Percentiles rank a stretch among this genome's conserved stretches.
Conservation (phyloP, 2,797 vertebrate species). For the Jordanella pulchra region DNA sequence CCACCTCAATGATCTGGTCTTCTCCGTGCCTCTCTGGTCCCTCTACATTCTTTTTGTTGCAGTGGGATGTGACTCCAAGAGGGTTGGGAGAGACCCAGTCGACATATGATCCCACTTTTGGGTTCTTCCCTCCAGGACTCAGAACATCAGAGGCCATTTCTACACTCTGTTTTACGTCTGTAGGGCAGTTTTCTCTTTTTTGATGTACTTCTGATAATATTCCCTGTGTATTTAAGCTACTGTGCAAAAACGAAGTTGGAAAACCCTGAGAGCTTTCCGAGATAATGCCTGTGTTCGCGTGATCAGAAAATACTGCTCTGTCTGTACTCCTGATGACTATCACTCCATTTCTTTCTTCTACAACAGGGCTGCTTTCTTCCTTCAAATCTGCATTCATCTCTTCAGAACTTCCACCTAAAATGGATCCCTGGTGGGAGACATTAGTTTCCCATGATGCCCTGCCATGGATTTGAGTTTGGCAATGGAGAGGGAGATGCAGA, state of each 20-base stretch:
- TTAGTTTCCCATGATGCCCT: conserved; percentile 65
- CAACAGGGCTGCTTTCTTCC: conserved; percentile 44
- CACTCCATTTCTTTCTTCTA: conserved; percentile 65
- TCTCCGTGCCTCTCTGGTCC: conserved; percentile 40
- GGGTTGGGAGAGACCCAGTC: conserved; percentile 37
- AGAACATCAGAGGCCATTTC: conserved; percentile 60
- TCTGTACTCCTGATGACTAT: conserved; percentile 68
- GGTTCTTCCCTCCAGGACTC: conserved; percentile 50
- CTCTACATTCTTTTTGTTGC: conserved; percentile 33
- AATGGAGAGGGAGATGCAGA: conserved; percentile 76
- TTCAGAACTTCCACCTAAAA: conserved; percentile 34
- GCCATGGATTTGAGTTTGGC: conserved; percentile 75
- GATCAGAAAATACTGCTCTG: conserved; percentile 68
- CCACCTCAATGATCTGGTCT: conserved; percentile 80
- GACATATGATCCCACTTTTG: conserved; percentile 34
- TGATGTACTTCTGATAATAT: conserved; percentile 25
- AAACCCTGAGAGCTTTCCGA: conserved; percentile 54
- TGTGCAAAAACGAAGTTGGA: conserved; percentile 37
- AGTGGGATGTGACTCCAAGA: conserved; percentile 18
- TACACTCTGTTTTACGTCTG: conserved; percentile 37
- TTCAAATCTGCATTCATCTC: conserved; percentile 40
- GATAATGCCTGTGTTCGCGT: conserved; percentile 38
- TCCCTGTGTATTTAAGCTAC: conserved; percentile 31
- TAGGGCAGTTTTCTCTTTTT: conserved; percentile 31
- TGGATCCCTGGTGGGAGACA: conserved; percentile 42